A percentile compares a stretch with the other conserved stretches of the same genome.
phyloP scores from a whole-genome alignment of 1,140 invertebrate genomes.

The Melipona quadrifasciata region DNA sequence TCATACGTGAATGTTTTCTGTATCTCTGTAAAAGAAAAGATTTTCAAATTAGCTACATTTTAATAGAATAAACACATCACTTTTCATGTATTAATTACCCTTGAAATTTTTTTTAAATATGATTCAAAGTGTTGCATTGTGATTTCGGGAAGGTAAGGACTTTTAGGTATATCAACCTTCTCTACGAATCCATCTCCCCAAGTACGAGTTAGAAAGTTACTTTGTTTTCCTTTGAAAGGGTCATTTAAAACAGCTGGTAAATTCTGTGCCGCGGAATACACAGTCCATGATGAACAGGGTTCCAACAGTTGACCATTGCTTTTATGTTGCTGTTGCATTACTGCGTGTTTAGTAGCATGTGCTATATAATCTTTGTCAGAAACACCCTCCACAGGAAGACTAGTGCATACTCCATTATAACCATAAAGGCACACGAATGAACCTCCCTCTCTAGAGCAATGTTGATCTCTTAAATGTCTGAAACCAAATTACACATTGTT shows the following conservation, averaged over 20 bases:
- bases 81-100: constrained; percentile 63
- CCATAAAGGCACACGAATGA: constrained; percentile 95
- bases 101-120: constrained; percentile 90
- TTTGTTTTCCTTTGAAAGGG: constrained; percentile 93
- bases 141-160: constrained; percentile 92
- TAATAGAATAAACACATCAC: background rate
- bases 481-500: constrained; percentile 48
- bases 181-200: constrained; percentile 98
- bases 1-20: constrained; percentile 80
- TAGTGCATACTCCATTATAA: constrained; percentile 92
- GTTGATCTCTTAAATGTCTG: constrained; percentile 91
- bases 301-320: constrained; percentile 76
- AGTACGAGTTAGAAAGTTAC: constrained; percentile 97
- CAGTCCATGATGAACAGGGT: constrained; percentile 85
- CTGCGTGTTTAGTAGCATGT: constrained; percentile 91
- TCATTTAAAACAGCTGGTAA: constrained; percentile 98
- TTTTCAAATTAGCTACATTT: background rate
- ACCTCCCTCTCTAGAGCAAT: constrained; percentile 93
- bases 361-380: constrained; percentile 94
- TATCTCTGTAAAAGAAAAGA: constrained; percentile 75
- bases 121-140: constrained; percentile 92
- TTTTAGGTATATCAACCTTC: constrained; percentile 87
- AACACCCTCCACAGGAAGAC: constrained; percentile 93
- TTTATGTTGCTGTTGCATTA: constrained; percentile 82
- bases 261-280: constrained; percentile 94